Evolutionary conservation across 2,888 invertebrate species (phyloP).

Genomic region (Drosophila fungiperda): DNA sequence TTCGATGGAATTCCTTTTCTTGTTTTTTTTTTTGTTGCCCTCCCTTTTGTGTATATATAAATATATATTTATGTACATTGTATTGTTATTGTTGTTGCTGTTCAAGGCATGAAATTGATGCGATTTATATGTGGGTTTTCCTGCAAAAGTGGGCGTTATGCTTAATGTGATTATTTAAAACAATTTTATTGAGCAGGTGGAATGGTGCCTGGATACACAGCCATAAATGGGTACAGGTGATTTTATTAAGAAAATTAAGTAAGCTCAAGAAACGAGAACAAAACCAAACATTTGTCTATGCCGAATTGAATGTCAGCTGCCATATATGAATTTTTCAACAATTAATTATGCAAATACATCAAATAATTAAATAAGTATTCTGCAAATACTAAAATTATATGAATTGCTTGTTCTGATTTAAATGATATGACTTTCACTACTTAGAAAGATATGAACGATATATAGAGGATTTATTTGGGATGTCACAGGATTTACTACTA

Average conservation of each 20-base stretch:
- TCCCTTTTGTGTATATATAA: conserved; percentile 5
- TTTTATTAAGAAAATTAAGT: conserved; percentile 52
- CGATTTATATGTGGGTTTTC: conserved; percentile 54
- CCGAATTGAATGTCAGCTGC: conserved; percentile 34
- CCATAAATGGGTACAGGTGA: conserved; percentile 30
- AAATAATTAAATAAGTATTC: conserved; percentile 4
- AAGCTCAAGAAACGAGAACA: conserved; percentile 1
- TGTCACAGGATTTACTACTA: background rate
- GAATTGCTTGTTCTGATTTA: background rate
- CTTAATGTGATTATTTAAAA: conserved; percentile 77
- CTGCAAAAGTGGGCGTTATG: conserved; percentile 40
- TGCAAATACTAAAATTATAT: background rate
- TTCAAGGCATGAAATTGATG: conserved; percentile 79
- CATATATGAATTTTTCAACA: conserved; percentile 12
- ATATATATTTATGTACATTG: conserved; percentile 10
- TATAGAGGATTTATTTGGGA: background rate
- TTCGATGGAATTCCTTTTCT: conserved; percentile 49
- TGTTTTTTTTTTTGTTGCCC: conserved; percentile 9
- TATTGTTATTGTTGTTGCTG: conserved; percentile 25
- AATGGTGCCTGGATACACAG: background rate
- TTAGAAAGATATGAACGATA: too few species aligned
- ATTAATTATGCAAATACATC: conserved; percentile 24
- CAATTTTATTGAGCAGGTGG: conserved; percentile 45
- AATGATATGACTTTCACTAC: background rate
- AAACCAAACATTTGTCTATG: conserved; percentile 33